Evolutionary conservation across 2,797 vertebrate species (phyloP).

Genomic region (Delichon dasypus): DNA sequence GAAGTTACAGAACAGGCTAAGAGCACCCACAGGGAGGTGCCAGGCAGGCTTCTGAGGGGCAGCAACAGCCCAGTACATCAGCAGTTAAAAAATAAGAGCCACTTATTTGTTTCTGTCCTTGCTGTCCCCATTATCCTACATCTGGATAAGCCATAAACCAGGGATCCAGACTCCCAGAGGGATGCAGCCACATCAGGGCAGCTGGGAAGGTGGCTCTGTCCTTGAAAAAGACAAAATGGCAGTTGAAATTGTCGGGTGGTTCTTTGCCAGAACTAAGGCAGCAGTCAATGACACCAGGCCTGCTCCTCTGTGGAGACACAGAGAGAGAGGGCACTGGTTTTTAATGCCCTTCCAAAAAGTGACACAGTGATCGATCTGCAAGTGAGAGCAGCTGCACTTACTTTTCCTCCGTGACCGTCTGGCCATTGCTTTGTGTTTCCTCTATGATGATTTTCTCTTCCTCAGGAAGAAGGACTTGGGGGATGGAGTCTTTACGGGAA

Average conservation of each 20-base stretch:
- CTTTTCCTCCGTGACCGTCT: slow-evolving; percentile 94
- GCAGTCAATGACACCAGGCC: not conserved
- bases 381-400: slow-evolving; percentile 62
- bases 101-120: not conserved
- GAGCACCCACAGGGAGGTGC: not conserved
- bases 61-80: not conserved
- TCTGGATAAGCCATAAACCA: not conserved
- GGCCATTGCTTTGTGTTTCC: slow-evolving; percentile 95
- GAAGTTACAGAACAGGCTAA: not conserved
- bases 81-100: not conserved
- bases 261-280: not conserved
- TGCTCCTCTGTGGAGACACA: not conserved
- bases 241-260: not conserved
- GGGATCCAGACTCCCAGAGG: not conserved
- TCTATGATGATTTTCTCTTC: slow-evolving; percentile 97
- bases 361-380: not conserved
- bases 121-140: not conserved
- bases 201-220: not conserved
- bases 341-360: not conserved
- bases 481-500: slow-evolving; percentile 88
- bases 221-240: not conserved
- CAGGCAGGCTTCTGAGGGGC: not conserved
- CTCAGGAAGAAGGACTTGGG: slow-evolving; percentile 93
- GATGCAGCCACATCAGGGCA: not conserved
- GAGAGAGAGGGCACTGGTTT: not conserved